Conservation (phyloP, 2,113 vertebrate species). For the Campylomormyrus tamandua region DNA sequence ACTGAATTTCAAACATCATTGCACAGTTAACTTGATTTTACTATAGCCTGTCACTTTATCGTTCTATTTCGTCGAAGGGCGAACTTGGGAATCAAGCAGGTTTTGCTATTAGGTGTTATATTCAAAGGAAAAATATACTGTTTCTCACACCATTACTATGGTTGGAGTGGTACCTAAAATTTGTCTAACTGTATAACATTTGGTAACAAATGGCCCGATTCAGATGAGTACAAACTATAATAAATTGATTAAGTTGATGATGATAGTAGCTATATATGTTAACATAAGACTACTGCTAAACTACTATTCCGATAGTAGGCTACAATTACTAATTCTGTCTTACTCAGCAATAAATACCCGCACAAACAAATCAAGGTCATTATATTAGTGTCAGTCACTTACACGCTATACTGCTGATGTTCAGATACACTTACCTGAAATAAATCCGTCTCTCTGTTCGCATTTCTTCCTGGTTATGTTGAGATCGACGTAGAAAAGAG, state of each 20-base stretch:
- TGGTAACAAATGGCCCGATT: background rate
- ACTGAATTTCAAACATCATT: background rate
- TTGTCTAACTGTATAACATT: background rate
- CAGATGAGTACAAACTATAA: background rate
- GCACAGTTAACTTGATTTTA: background rate
- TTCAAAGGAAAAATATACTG: background rate
- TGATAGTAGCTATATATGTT: background rate
- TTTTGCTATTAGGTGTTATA: background rate
- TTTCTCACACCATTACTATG: background rate
- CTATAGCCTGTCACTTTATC: background rate
- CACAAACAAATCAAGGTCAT: background rate
- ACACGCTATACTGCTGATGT: background rate
- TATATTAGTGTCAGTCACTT: background rate
- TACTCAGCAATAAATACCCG: background rate
- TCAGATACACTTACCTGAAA: conserved; percentile 53
- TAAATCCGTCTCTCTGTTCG: conserved; percentile 58
- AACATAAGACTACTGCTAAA: background rate
- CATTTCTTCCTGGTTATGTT: conserved; percentile 66
- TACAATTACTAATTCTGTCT: background rate
- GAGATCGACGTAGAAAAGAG: conserved; percentile 65
- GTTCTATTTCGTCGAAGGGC: background rate
- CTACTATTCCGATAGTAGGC: background rate
- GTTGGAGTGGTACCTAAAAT: background rate
- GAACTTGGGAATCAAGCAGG: background rate
- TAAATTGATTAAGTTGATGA: background rate